These are phyloP conservation scores for Polyommatus icarus DNA, from an alignment of 2,888 invertebrate genomes.

Conservation along the genomic window DNA sequence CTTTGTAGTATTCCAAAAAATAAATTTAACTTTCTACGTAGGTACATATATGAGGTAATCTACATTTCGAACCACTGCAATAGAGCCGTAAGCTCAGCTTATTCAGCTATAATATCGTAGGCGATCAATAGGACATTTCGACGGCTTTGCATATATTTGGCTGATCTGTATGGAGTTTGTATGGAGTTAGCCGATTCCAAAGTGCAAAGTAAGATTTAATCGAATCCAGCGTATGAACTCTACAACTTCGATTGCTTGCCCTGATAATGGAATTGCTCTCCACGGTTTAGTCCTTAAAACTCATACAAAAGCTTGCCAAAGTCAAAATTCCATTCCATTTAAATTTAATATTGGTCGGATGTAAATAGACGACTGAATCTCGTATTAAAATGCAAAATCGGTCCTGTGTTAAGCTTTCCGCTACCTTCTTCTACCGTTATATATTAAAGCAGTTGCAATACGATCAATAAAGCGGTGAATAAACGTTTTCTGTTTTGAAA, in stretches of 20 bases:
- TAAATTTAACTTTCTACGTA: no score
- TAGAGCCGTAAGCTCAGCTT: neutral
- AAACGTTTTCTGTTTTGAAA: neutral
- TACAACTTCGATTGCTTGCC: slow-evolving; percentile 47
- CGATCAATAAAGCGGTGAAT: neutral
- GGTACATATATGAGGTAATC: neutral
- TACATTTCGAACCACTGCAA: neutral
- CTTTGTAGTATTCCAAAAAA: neutral
- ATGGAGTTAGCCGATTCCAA: slow-evolving; percentile 34
- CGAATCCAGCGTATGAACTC: slow-evolving; percentile 43
- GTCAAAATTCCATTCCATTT: slow-evolving; percentile 7
- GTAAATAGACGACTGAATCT: neutral
- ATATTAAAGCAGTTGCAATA: neutral
- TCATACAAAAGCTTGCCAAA: slow-evolving; percentile 14
- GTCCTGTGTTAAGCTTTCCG: neutral
- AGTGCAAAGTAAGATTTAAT: slow-evolving; percentile 48
- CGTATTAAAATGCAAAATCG: neutral
- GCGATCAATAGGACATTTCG: slow-evolving; percentile 16
- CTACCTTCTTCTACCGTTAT: neutral
- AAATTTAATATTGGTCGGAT: slow-evolving; percentile 1
- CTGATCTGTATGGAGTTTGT: neutral
- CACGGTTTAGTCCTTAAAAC: slow-evolving; percentile 35
- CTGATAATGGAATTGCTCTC: slow-evolving; percentile 47
- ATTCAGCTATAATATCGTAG: neutral
- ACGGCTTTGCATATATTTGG: slow-evolving; percentile 21